A percentile compares a stretch with the other conserved stretches of the same genome.
These are phyloP conservation scores for Seladonia tumulorum DNA, from an alignment of 2,888 invertebrate genomes.

Conservation along the genomic window DNA sequence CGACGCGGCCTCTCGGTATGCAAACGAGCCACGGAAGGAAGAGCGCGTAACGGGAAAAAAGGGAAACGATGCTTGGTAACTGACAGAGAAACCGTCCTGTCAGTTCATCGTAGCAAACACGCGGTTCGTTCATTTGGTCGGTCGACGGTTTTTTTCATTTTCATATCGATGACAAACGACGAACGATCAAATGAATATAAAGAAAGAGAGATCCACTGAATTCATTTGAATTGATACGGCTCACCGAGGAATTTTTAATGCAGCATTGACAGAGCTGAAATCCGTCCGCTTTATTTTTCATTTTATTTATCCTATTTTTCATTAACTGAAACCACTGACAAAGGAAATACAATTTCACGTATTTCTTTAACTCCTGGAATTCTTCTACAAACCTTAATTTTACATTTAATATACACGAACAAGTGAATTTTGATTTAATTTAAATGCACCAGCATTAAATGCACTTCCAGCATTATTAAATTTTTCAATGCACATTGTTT, in stretches of 20 bases:
- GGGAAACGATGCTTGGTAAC: conserved; percentile 37
- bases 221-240: neutral
- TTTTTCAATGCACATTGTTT: neutral
- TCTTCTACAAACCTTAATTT: neutral
- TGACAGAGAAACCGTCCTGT: conserved; percentile 45
- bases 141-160: conserved; percentile 31
- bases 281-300: no score
- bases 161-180: conserved; percentile 35
- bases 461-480: neutral
- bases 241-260: no score
- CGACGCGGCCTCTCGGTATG: conserved; percentile 46
- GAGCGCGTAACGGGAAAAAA: conserved; percentile 14
- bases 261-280: no score
- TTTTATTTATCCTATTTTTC: neutral
- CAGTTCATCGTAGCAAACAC: conserved; percentile 47
- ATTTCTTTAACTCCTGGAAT: neutral
- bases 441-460: neutral
- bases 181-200: conserved; percentile 38
- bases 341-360: neutral
- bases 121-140: conserved; percentile 27
- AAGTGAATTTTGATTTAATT: neutral
- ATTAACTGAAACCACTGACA: neutral
- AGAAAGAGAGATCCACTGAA: neutral
- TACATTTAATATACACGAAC: neutral
- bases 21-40: conserved; percentile 42